phyloP scores from a whole-genome alignment of 1,140 invertebrate species.

The Drosophila pseudoananassae region DNA sequence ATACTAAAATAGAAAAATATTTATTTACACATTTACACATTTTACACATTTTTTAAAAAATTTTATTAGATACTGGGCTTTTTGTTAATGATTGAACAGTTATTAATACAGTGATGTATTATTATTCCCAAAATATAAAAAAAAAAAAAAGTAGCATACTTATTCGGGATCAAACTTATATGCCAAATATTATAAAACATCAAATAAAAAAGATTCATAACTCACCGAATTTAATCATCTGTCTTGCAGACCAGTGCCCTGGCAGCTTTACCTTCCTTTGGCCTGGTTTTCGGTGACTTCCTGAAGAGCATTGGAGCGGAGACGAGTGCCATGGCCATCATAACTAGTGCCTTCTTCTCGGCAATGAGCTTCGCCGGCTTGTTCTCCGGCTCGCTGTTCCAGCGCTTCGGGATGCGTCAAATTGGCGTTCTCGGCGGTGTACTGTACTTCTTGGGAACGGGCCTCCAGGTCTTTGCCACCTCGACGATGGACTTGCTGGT shows the following conservation, averaged over 20 bases:
- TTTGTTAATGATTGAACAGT: too few relatives aligned
- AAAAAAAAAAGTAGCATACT: too few relatives aligned
- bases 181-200: background rate
- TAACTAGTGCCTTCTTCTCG: conserved; percentile 87
- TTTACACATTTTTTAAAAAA: too few relatives aligned
- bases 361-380: conserved; percentile 86
- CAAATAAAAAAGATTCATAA: background rate
- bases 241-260: conserved; percentile 85
- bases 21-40: too few relatives aligned
- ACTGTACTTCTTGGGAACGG: conserved; percentile 85
- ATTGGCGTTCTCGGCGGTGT: conserved; percentile 86
- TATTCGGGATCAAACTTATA: too few relatives aligned
- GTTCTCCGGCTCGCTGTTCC: conserved; percentile 85
- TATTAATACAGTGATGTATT: too few relatives aligned
- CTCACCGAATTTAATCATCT: background rate
- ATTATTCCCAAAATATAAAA: too few relatives aligned
- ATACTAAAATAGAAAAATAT: too few relatives aligned
- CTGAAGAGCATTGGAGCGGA: conserved; percentile 86
- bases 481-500: conserved; percentile 85
- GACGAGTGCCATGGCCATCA: conserved; percentile 86
- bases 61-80: too few relatives aligned
- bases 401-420: conserved; percentile 85
- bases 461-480: conserved; percentile 85
- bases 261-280: conserved; percentile 87
- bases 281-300: conserved; percentile 88